Conservation (phyloP, 2,113 vertebrate genomes). For the Chloebia gouldiae region DNA sequence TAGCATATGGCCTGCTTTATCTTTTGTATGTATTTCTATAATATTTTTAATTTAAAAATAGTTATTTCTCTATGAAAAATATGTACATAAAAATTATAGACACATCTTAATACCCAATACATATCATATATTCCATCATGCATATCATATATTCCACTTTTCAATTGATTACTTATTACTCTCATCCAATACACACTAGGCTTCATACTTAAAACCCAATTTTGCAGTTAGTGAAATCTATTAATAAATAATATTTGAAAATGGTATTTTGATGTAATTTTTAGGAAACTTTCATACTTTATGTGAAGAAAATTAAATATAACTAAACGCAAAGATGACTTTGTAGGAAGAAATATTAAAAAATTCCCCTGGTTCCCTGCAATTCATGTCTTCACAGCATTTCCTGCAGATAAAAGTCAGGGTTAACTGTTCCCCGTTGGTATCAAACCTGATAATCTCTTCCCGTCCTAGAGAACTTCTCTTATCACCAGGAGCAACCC, state of each 20-base stretch:
- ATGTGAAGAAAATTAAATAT: neutral
- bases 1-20: neutral
- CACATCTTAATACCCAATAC: neutral
- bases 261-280: neutral
- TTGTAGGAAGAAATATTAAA: neutral
- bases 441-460: slow-evolving; percentile 27
- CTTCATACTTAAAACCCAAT: neutral
- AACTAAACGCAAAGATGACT: neutral
- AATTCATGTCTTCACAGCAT: neutral
- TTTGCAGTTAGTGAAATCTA: neutral
- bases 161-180: neutral
- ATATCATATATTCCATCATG: neutral
- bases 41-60: neutral
- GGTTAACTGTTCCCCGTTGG: neutral
- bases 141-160: neutral
- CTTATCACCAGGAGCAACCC: neutral
- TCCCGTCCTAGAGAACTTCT: neutral
- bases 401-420: neutral
- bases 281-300: neutral
- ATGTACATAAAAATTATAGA: neutral
- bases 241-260: neutral
- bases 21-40: neutral
- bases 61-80: neutral
- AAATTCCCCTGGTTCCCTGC: neutral
- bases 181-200: neutral